A percentile compares a stretch with the other conserved stretches of the same genome.
Evolutionary conservation across 35 echinoderm and acorn worm species (phyloP).

Genomic region (Lytechinus variegatus): DNA sequence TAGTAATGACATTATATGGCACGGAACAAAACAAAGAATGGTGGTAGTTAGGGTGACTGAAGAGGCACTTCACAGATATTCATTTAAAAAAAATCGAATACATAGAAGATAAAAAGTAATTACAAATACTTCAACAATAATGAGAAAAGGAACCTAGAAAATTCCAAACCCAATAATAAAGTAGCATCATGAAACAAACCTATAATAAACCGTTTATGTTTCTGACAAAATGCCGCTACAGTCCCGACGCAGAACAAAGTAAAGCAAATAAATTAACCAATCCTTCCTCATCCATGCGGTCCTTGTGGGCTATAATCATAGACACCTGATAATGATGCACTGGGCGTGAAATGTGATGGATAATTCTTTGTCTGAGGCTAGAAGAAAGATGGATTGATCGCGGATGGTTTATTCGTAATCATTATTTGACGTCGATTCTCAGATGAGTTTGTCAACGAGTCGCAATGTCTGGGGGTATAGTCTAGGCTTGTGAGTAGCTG

Average conservation of each 20-base stretch:
- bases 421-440: neutral
- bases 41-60: too few relatives aligned
- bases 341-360: neutral
- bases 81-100: too few relatives aligned
- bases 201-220: too few relatives aligned
- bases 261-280: neutral
- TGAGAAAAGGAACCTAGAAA: too few relatives aligned
- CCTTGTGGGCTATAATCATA: neutral
- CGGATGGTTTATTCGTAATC: neutral
- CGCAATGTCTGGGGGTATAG: neutral
- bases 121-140: too few relatives aligned
- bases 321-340: neutral
- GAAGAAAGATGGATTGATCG: neutral
- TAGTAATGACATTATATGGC: too few relatives aligned
- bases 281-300: neutral
- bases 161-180: too few relatives aligned
- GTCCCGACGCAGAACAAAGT: neutral
- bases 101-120: too few relatives aligned
- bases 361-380: neutral
- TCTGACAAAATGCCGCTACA: neutral
- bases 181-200: too few relatives aligned
- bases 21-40: too few relatives aligned
- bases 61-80: too few relatives aligned
- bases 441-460: neutral
- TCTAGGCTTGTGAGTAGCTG: neutral